These are phyloP conservation scores for Graphium colonna DNA, from an alignment of 2,888 invertebrate genomes.

Conservation along the genomic window DNA sequence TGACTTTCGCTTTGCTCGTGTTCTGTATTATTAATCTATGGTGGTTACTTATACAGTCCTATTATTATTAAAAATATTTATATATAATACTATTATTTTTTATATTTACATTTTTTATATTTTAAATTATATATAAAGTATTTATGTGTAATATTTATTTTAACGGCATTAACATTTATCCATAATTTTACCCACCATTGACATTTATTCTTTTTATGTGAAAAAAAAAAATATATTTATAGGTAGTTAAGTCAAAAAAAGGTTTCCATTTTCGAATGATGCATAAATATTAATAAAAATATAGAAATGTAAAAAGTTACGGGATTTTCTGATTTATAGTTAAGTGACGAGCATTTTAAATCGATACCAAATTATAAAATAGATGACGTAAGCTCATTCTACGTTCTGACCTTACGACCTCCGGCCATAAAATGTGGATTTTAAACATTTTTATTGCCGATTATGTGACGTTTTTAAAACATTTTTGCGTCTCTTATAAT, in stretches of 20 bases:
- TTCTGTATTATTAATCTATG: too few species aligned
- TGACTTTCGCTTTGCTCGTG: too few species aligned
- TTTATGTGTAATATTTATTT: too few species aligned
- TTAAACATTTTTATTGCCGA: slow-evolving; percentile 28
- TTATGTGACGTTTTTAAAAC: slow-evolving; percentile 19
- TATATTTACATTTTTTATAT: too few species aligned
- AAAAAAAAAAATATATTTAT: neutral
- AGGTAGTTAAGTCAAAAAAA: slow-evolving; percentile 3
- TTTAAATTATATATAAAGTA: too few species aligned
- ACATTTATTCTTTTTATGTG: neutral
- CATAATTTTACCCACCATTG: too few species aligned
- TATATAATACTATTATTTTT: too few species aligned
- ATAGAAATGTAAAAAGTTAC: neutral
- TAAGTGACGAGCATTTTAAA: slow-evolving; percentile 29
- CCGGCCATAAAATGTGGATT: slow-evolving; percentile 28
- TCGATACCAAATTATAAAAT: slow-evolving; percentile 30
- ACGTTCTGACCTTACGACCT: slow-evolving; percentile 32
- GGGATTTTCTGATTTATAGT: slow-evolving; percentile 15
- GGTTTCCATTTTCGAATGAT: too few species aligned
- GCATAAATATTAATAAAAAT: neutral
- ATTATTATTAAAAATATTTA: too few species aligned
- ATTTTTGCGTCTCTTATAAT: slow-evolving; percentile 2
- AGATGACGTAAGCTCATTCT: slow-evolving; percentile 30
- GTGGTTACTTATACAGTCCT: too few species aligned
- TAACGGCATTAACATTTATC: too few species aligned